These are phyloP conservation scores for Orientallactaga sibirica DNA, from an alignment of 2,797 vertebrate genomes.

Conservation along the genomic window DNA sequence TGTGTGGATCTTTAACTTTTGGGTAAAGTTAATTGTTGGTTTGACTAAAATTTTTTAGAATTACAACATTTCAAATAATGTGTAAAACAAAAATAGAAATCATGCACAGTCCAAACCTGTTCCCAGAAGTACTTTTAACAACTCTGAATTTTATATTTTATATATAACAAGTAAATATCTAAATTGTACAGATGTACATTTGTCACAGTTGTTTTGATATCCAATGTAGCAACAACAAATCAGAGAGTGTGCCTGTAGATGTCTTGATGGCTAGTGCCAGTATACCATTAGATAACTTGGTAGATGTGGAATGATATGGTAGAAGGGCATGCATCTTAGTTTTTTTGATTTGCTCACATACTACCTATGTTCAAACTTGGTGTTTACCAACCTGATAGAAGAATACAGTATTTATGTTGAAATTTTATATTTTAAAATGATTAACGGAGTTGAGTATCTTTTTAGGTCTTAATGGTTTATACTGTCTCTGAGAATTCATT, in stretches of 20 bases:
- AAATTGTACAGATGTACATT: background rate
- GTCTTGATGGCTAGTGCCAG: background rate
- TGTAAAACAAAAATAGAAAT: constrained; percentile 56
- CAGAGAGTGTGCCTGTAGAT: no score
- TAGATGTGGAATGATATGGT: constrained; percentile 4
- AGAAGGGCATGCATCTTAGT: background rate
- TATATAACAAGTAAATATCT: constrained; percentile 41
- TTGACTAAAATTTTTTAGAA: background rate
- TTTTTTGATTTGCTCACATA: constrained; percentile 22
- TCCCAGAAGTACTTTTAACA: constrained; percentile 44
- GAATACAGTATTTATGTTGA: background rate
- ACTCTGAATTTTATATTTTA: constrained; percentile 39
- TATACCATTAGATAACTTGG: background rate
- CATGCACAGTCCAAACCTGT: background rate
- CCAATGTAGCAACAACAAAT: no score
- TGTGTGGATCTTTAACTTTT: constrained; percentile 44
- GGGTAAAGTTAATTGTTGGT: constrained; percentile 47
- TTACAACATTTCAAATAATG: background rate
- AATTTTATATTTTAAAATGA: constrained; percentile 49
- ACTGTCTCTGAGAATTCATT: constrained; percentile 58
- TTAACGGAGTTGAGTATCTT: constrained; percentile 42
- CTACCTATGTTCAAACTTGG: constrained; percentile 27
- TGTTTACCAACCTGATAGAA: constrained; percentile 30
- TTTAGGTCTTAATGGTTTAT: constrained; percentile 55
- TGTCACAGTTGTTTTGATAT: constrained; percentile 53